Evolutionary conservation across 2,888 invertebrate species (phyloP), one percentile per base, ranked within the genome.

Genomic region (Gisinianus flammeolus): DNA sequence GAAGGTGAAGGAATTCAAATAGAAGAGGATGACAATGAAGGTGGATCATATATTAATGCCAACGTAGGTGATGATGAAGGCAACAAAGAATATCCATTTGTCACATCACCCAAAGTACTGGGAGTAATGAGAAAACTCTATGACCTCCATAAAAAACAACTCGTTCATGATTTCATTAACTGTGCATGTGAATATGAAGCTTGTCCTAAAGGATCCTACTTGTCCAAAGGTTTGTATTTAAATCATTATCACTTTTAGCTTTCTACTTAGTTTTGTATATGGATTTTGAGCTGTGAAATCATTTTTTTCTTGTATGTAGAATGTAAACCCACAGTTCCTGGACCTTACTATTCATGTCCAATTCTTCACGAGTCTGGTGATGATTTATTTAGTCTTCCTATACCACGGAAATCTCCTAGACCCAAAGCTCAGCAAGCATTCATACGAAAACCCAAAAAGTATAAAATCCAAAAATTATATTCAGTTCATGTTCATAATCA

Each of bases 41-140:
- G 30, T n/a, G 44, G 22, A 35, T 64, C 66, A 12, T 66, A 30
- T 31, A 26, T 19, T 19, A 66, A 31, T 69, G 24, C 26, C 1
- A 73, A 33, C 33, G 74, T 74, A 19, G 74, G 74, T 22, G 74
- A 74, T 66, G 74, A 74, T 44, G 66, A 66, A 12, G 74, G 74
- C 6, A 31, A 64, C 12, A 74, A 66, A 26, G 74, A 74, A 62
- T 74, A 74, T 28, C 74, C 74, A 8, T 74, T 74, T 26, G 44
- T 74, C 24, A 74, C 74, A 3, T 52, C 35, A 2, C 66, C 74
- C 3, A 28, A 31, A n/a, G 66, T 44, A 2, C 26, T 74, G 26
- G 19, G n/a, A 1, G 64, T 64, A 6, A 74, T 74, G 74, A 22
- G 52, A 26, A 74, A 52, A n/a, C 12, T 74, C 5, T 30, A 64